Conservation (phyloP, 30 jellyfish, hydroid and myxozoan genomes). For the Hydractinia symbiolongicarpus region DNA sequence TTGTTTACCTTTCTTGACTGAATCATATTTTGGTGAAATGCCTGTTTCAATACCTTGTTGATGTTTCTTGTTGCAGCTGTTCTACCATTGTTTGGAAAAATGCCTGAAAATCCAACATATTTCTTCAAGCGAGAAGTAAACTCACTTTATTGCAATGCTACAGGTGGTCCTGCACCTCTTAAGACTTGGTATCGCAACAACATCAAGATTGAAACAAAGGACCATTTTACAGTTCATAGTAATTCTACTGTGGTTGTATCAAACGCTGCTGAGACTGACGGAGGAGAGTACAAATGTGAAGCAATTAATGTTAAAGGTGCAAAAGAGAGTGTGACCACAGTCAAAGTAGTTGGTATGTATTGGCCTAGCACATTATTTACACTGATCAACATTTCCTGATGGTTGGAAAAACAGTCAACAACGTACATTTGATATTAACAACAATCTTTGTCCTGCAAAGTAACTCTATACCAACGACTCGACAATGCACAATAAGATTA, state of each 20-base stretch:
- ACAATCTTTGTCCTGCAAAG: no score
- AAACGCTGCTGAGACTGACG: background rate
- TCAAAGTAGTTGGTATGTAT: slow-evolving; percentile 16
- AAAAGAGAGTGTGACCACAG: background rate
- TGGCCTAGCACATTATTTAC: no score
- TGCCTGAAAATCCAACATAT: background rate
- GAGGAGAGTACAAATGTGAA: slow-evolving; percentile 15
- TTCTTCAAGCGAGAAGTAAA: background rate
- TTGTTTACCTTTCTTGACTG: background rate
- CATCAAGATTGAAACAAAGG: background rate
- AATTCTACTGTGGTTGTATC: background rate
- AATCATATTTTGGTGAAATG: background rate
- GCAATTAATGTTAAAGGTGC: slow-evolving; percentile 17
- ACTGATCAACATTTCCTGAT: no score
- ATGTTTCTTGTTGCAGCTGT: slow-evolving; percentile 1
- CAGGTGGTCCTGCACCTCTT: slow-evolving; percentile 18
- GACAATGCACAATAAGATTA: no score
- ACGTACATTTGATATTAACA: no score
- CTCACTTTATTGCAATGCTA: slow-evolving; percentile 3
- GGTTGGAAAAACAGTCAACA: no score
- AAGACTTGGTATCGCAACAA: background rate
- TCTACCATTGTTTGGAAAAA: slow-evolving; percentile 3
- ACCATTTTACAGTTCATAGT: background rate
- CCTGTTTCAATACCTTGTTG: background rate
- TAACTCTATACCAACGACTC: no score